Evolutionary conservation across 2,888 invertebrate genomes (phyloP).

Genomic region (Rapana venosa): DNA sequence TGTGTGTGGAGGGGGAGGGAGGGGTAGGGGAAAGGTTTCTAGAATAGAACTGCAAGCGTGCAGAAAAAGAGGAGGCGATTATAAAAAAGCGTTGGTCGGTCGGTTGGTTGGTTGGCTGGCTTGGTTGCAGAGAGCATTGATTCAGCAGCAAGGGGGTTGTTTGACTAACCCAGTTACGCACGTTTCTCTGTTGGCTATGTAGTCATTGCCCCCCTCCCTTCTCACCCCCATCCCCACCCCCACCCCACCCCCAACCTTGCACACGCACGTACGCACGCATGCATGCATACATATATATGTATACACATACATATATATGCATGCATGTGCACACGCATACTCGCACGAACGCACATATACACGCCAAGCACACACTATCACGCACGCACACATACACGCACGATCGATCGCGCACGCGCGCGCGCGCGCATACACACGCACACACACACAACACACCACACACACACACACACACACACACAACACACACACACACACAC

Average conservation of each 20-base stretch:
- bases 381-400: not conserved
- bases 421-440: not conserved
- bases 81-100: too few species aligned
- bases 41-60: too few species aligned
- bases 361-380: not conserved
- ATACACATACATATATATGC: not conserved
- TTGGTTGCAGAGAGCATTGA: too few species aligned
- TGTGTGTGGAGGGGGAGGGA: too few species aligned
- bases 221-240: not conserved
- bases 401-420: not conserved
- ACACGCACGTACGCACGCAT: not conserved
- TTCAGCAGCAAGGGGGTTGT: too few species aligned
- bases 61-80: too few species aligned
- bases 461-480: conserved; percentile 25
- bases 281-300: not conserved
- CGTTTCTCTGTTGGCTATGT: not conserved
- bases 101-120: too few species aligned
- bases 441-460: not conserved
- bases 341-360: conserved; percentile 1
- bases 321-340: too few species aligned
- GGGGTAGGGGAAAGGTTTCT: too few species aligned
- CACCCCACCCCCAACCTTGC: not conserved
- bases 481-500: conserved; percentile 3
- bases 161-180: too few species aligned
- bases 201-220: not conserved